Conservation (phyloP, 2,888 invertebrate genomes). For the Helobdella robusta region DNA sequence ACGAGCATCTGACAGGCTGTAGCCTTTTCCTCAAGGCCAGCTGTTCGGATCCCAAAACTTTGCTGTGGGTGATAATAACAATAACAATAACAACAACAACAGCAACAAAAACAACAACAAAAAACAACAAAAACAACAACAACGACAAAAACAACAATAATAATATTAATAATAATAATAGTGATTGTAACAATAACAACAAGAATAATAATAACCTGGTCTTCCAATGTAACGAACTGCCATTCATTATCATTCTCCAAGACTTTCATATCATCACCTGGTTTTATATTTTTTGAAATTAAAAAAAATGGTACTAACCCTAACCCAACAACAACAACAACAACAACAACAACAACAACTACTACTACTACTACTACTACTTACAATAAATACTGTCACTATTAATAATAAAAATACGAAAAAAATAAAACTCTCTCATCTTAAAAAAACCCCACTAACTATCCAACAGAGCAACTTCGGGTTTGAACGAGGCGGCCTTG, state of each 20-base stretch:
- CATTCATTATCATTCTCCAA: constrained; percentile 79
- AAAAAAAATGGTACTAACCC: no score
- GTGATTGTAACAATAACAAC: background rate
- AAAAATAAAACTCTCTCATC: background rate
- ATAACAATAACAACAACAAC: background rate
- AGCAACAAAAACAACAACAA: background rate
- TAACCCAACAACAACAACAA: no score
- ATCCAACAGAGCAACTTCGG: constrained; percentile 80
- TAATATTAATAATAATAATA: no score
- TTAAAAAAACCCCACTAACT: constrained; percentile 52
- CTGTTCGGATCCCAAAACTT: constrained; percentile 85
- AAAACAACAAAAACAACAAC: background rate
- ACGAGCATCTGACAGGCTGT: constrained; percentile 93
- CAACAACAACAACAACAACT: no score
- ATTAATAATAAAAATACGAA: background rate
- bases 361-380: no score
- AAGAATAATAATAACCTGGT: constrained; percentile 55
- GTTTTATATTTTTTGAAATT: no score
- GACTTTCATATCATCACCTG: constrained; percentile 55
- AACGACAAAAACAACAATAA: background rate
- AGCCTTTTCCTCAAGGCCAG: constrained; percentile 87
- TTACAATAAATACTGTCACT: background rate
- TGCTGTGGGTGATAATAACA: constrained; percentile 55
- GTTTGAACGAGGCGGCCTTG: constrained; percentile 80
- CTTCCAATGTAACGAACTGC: constrained; percentile 86